A percentile compares a stretch with the other conserved stretches of the same genome.
These are phyloP conservation scores for Nothobranchius furzeri DNA, from an alignment of 2,113 vertebrate species.

Conservation along the genomic window DNA sequence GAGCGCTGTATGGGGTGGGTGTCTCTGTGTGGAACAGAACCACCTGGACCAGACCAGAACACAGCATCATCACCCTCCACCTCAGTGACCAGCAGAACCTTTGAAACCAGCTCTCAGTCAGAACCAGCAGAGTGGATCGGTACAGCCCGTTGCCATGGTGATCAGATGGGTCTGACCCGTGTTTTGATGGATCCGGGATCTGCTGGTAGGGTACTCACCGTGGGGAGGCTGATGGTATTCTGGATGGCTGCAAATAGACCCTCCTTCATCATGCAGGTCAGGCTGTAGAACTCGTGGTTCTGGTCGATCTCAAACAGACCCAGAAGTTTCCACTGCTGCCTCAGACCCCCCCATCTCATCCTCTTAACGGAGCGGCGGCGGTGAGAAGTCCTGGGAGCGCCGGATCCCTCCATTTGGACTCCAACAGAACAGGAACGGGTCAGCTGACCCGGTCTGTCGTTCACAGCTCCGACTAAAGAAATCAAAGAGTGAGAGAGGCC, in stretches of 20 bases:
- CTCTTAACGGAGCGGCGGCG: constrained; percentile 39
- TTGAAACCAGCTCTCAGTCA: too few relatives aligned
- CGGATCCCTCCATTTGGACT: constrained; percentile 49
- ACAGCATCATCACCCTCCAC: too few relatives aligned
- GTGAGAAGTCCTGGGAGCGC: neutral
- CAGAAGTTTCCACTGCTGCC: constrained; percentile 83
- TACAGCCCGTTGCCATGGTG: too few relatives aligned
- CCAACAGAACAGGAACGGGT: neutral
- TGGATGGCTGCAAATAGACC: constrained; percentile 84
- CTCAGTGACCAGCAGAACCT: too few relatives aligned
- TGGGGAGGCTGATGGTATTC: constrained; percentile 61
- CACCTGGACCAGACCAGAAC: too few relatives aligned
- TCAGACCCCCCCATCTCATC: constrained; percentile 75
- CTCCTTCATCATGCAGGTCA: constrained; percentile 87
- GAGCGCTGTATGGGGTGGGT: too few relatives aligned
- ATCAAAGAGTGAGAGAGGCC: constrained; percentile 37
- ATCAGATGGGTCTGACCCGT: too few relatives aligned
- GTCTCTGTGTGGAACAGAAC: too few relatives aligned
- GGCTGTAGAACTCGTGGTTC: constrained; percentile 82
- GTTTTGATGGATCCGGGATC: too few relatives aligned
- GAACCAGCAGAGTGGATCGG: too few relatives aligned
- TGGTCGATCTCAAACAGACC: constrained; percentile 88
- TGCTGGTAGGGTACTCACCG: constrained; percentile 72
- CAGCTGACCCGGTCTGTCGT: neutral
- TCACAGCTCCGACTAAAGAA: constrained; percentile 13